Percentiles rank a stretch among this genome's conserved stretches.
Conservation (phyloP, 2,888 invertebrate species). For the Erebia ligea region DNA sequence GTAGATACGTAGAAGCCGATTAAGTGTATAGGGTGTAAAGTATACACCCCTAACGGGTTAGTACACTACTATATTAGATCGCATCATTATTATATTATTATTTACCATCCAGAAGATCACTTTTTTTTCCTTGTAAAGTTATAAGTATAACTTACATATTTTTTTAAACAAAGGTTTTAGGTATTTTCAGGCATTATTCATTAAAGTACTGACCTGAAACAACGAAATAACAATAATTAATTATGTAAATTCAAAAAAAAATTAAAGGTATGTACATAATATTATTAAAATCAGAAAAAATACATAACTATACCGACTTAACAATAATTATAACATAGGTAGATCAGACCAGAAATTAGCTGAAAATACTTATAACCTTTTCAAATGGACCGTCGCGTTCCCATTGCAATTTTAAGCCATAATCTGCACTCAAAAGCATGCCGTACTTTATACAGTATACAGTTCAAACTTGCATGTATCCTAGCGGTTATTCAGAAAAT, state of each 20-base stretch:
- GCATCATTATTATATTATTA: too few species aligned
- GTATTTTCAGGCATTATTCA: neutral
- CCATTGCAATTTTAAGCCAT: neutral
- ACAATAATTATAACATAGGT: neutral
- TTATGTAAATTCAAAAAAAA: neutral
- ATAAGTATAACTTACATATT: neutral
- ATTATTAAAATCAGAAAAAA: too few species aligned
- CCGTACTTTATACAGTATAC: neutral
- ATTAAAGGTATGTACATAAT: neutral
- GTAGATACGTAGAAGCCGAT: too few species aligned
- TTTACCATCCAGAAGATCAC: too few species aligned
- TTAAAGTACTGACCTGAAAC: constrained; percentile 8
- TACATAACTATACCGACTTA: neutral
- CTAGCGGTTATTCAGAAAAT: constrained; percentile 52
- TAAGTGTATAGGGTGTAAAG: too few species aligned
- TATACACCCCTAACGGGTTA: too few species aligned
- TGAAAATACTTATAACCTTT: neutral
- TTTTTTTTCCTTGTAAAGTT: too few species aligned
- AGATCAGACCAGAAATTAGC: neutral
- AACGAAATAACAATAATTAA: neutral
- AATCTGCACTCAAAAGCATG: neutral
- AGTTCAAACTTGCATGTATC: constrained; percentile 26
- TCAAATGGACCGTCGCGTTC: neutral
- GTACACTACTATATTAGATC: too few species aligned
- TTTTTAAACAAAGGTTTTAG: neutral